Base-by-base conservation (phyloP, 1,140 invertebrate genomes). In the Drosophila pandora region DNA sequence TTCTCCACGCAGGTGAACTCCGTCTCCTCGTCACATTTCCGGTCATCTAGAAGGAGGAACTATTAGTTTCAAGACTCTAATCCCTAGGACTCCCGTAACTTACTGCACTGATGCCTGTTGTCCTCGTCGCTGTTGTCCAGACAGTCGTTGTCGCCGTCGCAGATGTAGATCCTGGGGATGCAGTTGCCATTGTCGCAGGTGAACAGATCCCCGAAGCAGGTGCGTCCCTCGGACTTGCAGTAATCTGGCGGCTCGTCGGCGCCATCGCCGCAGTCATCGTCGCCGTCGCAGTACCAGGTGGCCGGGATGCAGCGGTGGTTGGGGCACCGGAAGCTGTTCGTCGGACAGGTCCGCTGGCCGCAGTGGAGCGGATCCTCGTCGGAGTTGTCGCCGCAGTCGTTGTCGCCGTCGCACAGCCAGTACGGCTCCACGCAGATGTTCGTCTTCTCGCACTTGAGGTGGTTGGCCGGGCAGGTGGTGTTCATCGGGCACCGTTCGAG, bases 131-230 rank as follows among this genome's bases (percentile, higher is more conserved):
- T 97, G 87, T 96, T 96, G 90, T 99, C 98, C 70, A 97, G 92
- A 91, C 98, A 99, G 92, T 99, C 91, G 63, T 92, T 92, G 90
- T 98, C 97, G 0, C 97, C 97, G 91, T 99, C 98, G 89, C 99
- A 99, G n/a, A 98, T 97, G 91, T 99, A 99, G 65, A 97, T 98
- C 63, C 97, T 93, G 0, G 97, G 97, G 71, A 99, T 98, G 91
- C 98, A 99, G 84, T 98, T 98, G 5, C 98, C 98, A 92, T 99
- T 99, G 81, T 97, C 96, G 87, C 98, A 99, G 0, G 97, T 98
- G 85, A 99, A 99, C 0, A 98, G 92, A 91, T 98, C 97, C 0
- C 97, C 97, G 76, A 98, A 98, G 90, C 98, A 99, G 1, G 97
- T 98, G 73, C 97, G 94, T n/a, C 97, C 97, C 90, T 98, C 97